Evolutionary conservation across 2,113 vertebrate species (phyloP).

Genomic region (Genyomyrus donnyi): DNA sequence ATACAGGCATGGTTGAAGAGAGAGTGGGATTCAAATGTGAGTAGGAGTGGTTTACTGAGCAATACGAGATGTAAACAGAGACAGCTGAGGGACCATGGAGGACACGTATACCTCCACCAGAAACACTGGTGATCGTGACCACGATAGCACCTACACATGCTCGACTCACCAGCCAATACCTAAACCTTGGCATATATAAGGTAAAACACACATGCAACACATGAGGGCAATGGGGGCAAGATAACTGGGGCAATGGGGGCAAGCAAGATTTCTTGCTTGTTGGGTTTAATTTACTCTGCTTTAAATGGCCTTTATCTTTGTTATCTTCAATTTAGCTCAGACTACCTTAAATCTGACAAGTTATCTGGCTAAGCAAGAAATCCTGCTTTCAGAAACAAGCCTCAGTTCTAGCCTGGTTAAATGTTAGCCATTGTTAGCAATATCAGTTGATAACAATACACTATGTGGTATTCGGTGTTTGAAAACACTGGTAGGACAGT

Average conservation of each 20-base stretch:
- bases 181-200: not conserved
- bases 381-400: too few species aligned
- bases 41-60: not conserved
- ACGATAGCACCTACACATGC: not conserved
- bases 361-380: too few species aligned
- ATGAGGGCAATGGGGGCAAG: not conserved
- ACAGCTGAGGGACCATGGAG: not conserved
- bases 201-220: not conserved
- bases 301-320: too few species aligned
- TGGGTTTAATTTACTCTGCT: too few species aligned
- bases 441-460: too few species aligned
- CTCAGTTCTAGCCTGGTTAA: too few species aligned
- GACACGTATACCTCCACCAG: not conserved
- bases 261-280: not conserved
- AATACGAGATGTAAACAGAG: not conserved
- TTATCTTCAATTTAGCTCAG: too few species aligned
- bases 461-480: too few species aligned
- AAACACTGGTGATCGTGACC: not conserved
- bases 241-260: not conserved
- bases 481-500: too few species aligned
- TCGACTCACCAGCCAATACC: not conserved
- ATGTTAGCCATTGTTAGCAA: too few species aligned
- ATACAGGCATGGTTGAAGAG: not conserved
- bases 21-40: not conserved
- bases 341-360: too few species aligned